Evolutionary conservation across 92 coral and sea anemone species (phyloP).

Genomic region (Scolanthus callimorphus): DNA sequence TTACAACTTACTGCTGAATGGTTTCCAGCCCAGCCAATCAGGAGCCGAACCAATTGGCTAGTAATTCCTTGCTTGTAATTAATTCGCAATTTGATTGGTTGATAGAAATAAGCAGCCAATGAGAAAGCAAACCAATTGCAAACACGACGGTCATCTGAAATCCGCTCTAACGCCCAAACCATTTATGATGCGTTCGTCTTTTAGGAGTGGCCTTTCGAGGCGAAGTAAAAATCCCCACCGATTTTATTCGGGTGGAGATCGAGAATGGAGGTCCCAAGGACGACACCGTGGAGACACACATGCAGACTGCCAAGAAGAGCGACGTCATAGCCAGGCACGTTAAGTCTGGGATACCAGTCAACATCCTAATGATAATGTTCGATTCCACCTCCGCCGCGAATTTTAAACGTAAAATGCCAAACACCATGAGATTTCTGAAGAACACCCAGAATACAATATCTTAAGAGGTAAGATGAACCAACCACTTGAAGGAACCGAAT

Average conservation of each 20-base stretch:
- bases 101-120: too few species aligned
- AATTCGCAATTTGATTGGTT: too few species aligned
- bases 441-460: slow-evolving; percentile 17
- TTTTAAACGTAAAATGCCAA: slow-evolving; percentile 27
- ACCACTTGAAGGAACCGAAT: too few species aligned
- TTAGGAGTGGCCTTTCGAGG: slow-evolving; percentile 25
- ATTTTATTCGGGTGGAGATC: slow-evolving; percentile 23
- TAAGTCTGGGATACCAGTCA: slow-evolving; percentile 21
- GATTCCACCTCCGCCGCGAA: slow-evolving; percentile 40
- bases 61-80: too few species aligned
- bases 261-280: slow-evolving; percentile 9
- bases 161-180: too few species aligned
- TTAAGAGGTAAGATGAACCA: slow-evolving; percentile 20
- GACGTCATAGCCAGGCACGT: slow-evolving; percentile 3
- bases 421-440: slow-evolving; percentile 6
- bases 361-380: slow-evolving; percentile 33
- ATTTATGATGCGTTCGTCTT: too few species aligned
- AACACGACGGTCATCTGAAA: too few species aligned
- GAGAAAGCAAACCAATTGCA: too few species aligned
- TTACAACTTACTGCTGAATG: too few species aligned
- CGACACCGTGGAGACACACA: not conserved
- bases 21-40: too few species aligned
- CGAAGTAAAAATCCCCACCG: slow-evolving; percentile 8
- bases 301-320: not conserved
- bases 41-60: too few species aligned